Evolutionary conservation across 2,888 invertebrate species (phyloP).

Genomic region (Hemaris fuciformis): DNA sequence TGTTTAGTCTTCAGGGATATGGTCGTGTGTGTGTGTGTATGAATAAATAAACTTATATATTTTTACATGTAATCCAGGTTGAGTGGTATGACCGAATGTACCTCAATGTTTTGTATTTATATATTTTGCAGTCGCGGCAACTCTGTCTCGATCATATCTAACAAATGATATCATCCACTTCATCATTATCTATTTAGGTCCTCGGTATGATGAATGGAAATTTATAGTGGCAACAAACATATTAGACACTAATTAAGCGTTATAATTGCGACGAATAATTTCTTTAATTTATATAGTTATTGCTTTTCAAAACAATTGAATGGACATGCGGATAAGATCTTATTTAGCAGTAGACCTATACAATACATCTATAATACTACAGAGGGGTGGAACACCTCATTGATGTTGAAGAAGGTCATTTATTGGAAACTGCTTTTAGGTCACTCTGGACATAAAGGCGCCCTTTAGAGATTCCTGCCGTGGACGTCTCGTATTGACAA

Average conservation of each 20-base stretch:
- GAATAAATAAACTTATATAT: too few species aligned
- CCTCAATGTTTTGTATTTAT: not conserved
- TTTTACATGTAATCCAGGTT: too few species aligned
- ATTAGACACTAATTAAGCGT: not conserved
- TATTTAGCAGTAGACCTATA: too few species aligned
- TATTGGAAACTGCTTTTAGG: too few species aligned
- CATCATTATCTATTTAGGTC: not conserved
- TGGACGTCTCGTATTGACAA: too few species aligned
- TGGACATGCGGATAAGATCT: not conserved
- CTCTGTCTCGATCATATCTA: not conserved
- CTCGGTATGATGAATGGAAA: not conserved
- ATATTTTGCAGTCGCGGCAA: not conserved
- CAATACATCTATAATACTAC: not conserved
- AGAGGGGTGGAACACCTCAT: too few species aligned
- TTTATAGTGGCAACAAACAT: not conserved
- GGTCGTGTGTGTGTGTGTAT: too few species aligned
- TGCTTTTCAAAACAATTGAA: not conserved
- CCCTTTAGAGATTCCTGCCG: too few species aligned
- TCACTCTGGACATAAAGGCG: too few species aligned
- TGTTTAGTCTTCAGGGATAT: too few species aligned
- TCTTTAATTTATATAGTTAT: not conserved
- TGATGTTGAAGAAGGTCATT: too few species aligned
- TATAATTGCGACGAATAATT: not conserved
- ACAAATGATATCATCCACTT: not conserved
- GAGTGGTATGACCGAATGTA: too few species aligned